Evolutionary conservation across 2,797 vertebrate genomes (phyloP), one percentile per base, ranked within the genome.

Genomic region (Mastacembelus armatus): DNA sequence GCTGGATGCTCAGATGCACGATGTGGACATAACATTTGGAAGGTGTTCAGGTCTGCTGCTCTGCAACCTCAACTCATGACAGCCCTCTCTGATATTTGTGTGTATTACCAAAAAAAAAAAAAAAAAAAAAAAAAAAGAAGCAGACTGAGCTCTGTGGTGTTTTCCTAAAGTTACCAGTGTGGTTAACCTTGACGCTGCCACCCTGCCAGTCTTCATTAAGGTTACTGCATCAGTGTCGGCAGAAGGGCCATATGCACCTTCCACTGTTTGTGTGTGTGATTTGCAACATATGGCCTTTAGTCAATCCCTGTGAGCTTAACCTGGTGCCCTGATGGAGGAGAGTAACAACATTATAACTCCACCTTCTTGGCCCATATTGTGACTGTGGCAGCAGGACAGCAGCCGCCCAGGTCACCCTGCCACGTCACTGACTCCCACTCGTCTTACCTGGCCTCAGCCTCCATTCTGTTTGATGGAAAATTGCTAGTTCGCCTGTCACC

Each of bases 241-340:
- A 42, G 39, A 47, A 19, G 29, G 51, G 40, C 67, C 67, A 66
- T 72, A 66, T 71, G 58, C 29, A 57, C 57, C 19, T 14, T 11
- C 59, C 57, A 58, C 26, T 8, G 24, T 36, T 22, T 60, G 32
- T 24, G 48, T 45, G 30, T 21, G 26, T 21, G 27, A 26, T 6
- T 2, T 30, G 51, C 8, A 63, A 49, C 91, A 93, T 92, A 92
- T 93, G 92, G 91, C 66, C 69, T 21, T 36, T 48, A 78, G 82
- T 59, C 77, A 87, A 91, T 90, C 88, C 83, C 70, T 36, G 10
- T 10, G 33, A 63, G 78, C 77, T 91, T 92, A 93, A 75, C 78
- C 88, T 80, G 57, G 33, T 85, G 56, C 38, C 48, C 71, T 81
- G 56, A 75, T 54, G 18, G 39, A 52, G 36, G 21, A 36, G 12